These are phyloP conservation scores for Heterodera schachtii DNA, from an alignment of 1,140 invertebrate species.

Conservation along the genomic window DNA sequence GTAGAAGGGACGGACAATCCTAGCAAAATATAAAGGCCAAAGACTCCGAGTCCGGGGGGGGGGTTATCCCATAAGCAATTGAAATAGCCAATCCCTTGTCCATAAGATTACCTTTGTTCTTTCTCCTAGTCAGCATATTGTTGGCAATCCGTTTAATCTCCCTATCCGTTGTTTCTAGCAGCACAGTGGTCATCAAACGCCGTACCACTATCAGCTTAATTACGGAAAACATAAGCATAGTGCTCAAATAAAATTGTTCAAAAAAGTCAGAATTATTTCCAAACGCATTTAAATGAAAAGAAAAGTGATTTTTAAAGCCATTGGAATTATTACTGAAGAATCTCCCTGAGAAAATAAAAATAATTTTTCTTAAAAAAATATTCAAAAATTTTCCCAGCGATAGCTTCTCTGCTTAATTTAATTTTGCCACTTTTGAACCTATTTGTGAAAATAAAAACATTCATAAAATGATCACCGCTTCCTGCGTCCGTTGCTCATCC, in stretches of 20 bases:
- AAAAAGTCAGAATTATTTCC: too few relatives aligned
- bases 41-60: too few relatives aligned
- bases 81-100: conserved; percentile 6
- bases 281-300: too few relatives aligned
- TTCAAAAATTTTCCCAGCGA: too few relatives aligned
- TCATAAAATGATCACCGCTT: conserved; percentile 39
- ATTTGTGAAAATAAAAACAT: neutral
- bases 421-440: too few relatives aligned
- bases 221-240: neutral
- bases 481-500: conserved; percentile 42
- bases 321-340: neutral
- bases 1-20: neutral
- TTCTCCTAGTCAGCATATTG: conserved; percentile 20
- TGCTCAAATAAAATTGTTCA: too few relatives aligned
- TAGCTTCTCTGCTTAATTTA: too few relatives aligned
- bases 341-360: too few relatives aligned
- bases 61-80: neutral
- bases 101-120: conserved; percentile 35
- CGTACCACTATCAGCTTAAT: conserved; percentile 44
- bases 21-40: neutral
- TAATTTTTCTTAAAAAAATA: too few relatives aligned
- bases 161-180: conserved; percentile 43
- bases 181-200: conserved; percentile 45
- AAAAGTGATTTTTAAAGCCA: conserved; percentile 4
- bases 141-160: conserved; percentile 43